Conservation (phyloP, 2,888 invertebrate genomes). For the Antitype chi region DNA sequence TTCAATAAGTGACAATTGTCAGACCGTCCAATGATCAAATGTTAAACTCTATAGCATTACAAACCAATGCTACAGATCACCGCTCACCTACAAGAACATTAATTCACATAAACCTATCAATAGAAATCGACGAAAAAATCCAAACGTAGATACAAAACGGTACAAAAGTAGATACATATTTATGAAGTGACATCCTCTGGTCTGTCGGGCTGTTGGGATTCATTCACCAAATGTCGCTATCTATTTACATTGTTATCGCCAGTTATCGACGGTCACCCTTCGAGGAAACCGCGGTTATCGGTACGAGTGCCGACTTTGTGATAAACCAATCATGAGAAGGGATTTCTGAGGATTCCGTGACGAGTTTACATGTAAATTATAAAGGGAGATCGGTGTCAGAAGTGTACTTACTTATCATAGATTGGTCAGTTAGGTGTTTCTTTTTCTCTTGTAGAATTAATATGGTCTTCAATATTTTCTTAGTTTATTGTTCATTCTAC, state of each 20-base stretch:
- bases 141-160: conserved; percentile 42
- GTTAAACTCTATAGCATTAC: neutral
- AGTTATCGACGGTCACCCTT: conserved; percentile 77
- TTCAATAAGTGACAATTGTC: neutral
- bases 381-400: conserved; percentile 24
- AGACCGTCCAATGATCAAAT: neutral
- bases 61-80: neutral
- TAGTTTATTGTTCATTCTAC: neutral
- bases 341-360: conserved; percentile 63
- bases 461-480: neutral
- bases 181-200: conserved; percentile 66
- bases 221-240: conserved; percentile 73
- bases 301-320: conserved; percentile 61
- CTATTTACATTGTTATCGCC: conserved; percentile 73
- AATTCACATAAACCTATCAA: conserved; percentile 42
- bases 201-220: conserved; percentile 40
- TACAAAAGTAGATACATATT: conserved; percentile 67
- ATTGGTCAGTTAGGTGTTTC: neutral
- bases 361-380: conserved; percentile 56
- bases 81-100: neutral
- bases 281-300: conserved; percentile 79
- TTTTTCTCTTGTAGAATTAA: neutral
- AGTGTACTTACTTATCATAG: conserved; percentile 19
- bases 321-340: conserved; percentile 66
- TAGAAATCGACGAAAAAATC: conserved; percentile 45